Evolutionary conservation across 2,888 invertebrate species (phyloP).

Genomic region (Entomobrya proxima): DNA sequence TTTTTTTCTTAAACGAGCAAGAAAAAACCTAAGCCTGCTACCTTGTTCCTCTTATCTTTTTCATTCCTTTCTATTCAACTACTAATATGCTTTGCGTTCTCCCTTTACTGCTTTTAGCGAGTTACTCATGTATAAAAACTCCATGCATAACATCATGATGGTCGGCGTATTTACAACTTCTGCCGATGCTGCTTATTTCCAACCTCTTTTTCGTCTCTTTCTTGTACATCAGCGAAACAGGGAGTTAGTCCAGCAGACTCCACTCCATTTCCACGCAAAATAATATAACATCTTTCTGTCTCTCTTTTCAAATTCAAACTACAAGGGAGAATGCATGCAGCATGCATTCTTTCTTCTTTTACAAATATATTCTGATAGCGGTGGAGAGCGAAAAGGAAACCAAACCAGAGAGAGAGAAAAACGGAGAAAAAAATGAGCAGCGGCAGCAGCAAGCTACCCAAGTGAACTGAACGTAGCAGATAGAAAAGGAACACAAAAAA

Average conservation of each 20-base stretch:
- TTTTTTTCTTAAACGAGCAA: background rate
- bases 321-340: background rate
- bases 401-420: background rate
- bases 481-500: constrained; percentile 14
- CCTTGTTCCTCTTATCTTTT: constrained; percentile 9
- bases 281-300: background rate
- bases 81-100: background rate
- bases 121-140: constrained; percentile 49
- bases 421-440: constrained; percentile 14
- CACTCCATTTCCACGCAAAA: constrained; percentile 39
- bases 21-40: background rate
- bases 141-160: background rate
- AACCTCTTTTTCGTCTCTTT: background rate
- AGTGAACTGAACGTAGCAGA: background rate
- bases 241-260: constrained; percentile 16
- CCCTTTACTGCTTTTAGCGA: background rate
- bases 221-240: background rate
- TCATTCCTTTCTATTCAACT: background rate
- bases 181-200: background rate
- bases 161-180: background rate
- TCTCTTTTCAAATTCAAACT: background rate
- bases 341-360: background rate
- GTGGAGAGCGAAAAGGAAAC: background rate
- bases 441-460: background rate
- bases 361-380: background rate